phyloP scores from a whole-genome alignment of 2,888 invertebrate genomes.

The Meliscaeva auricollis region DNA sequence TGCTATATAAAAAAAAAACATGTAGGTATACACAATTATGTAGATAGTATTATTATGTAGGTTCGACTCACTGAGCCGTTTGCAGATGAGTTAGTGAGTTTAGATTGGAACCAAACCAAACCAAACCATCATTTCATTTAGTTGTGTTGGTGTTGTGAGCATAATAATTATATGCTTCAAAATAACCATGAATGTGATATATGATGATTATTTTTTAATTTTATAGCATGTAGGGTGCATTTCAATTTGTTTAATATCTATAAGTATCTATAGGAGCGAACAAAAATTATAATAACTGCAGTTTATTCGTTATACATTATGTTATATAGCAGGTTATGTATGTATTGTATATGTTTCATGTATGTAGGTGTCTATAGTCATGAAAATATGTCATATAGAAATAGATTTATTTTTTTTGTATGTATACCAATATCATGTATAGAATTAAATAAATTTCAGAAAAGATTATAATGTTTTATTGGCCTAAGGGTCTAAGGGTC shows the following conservation, averaged over 20 bases:
- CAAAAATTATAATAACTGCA: no score
- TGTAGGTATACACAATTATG: no score
- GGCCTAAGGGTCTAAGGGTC: no score
- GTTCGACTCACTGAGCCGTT: constrained; percentile 3
- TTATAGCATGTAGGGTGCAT: neutral
- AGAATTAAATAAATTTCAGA: no score
- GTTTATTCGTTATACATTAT: no score
- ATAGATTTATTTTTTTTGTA: no score
- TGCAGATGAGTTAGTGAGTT: constrained; percentile 57
- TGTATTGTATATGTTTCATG: no score
- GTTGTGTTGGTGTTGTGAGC: constrained; percentile 38
- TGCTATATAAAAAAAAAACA: constrained; percentile 37
- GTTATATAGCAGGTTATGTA: no score
- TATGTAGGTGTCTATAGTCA: no score
- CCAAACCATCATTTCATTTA: constrained; percentile 45
- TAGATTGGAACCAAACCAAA: constrained; percentile 53
- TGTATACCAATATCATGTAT: no score
- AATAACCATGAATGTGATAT: constrained; percentile 60
- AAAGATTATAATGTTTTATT: no score
- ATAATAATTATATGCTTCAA: constrained; percentile 65
- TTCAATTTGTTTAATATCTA: neutral
- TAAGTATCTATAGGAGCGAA: neutral
- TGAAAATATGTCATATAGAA: no score
- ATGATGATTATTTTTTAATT: constrained; percentile 59
- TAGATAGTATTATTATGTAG: constrained; percentile 9